Percentiles rank a stretch among this genome's conserved stretches.
Evolutionary conservation across 2,888 invertebrate species (phyloP).

Genomic region (Marronus borbonicus): DNA sequence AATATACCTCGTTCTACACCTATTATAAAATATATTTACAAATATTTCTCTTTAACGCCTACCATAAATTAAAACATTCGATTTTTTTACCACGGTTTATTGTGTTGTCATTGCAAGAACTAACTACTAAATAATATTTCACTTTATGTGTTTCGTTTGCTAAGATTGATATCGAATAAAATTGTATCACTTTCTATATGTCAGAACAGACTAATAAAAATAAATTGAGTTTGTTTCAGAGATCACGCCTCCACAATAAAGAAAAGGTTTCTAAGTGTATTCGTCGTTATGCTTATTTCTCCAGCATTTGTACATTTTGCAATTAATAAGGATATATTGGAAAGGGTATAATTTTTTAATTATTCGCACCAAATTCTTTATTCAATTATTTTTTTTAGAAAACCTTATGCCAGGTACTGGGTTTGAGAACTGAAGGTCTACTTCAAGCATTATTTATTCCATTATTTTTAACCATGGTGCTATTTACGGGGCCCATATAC

Average conservation of each 20-base stretch:
- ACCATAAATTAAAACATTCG: too few species aligned
- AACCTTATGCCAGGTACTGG: slow-evolving; percentile 81
- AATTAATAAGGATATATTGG: slow-evolving; percentile 76
- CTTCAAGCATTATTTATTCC: slow-evolving; percentile 83
- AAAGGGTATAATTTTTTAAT: slow-evolving; percentile 69
- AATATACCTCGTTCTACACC: too few species aligned
- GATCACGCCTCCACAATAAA: slow-evolving; percentile 92
- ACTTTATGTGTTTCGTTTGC: too few species aligned
- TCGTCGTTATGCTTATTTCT: slow-evolving; percentile 85
- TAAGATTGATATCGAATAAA: too few species aligned
- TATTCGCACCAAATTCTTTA: neutral
- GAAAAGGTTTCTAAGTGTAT: slow-evolving; percentile 89
- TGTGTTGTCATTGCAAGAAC: too few species aligned
- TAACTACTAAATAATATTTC: too few species aligned
- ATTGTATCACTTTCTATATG: too few species aligned
- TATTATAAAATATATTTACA: too few species aligned
- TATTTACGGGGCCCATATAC: slow-evolving; percentile 88
- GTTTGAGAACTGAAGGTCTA: slow-evolving; percentile 82
- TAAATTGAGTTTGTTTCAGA: slow-evolving; percentile 72
- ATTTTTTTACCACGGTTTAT: too few species aligned
- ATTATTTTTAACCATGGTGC: slow-evolving; percentile 82
- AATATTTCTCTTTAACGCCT: too few species aligned
- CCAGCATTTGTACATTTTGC: slow-evolving; percentile 85
- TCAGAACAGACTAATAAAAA: too few species aligned
- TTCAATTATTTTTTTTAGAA: slow-evolving; percentile 69